Percentiles rank a stretch among this genome's conserved stretches.
Conservation (phyloP, 2,888 invertebrate species). For the Thereva unica region DNA sequence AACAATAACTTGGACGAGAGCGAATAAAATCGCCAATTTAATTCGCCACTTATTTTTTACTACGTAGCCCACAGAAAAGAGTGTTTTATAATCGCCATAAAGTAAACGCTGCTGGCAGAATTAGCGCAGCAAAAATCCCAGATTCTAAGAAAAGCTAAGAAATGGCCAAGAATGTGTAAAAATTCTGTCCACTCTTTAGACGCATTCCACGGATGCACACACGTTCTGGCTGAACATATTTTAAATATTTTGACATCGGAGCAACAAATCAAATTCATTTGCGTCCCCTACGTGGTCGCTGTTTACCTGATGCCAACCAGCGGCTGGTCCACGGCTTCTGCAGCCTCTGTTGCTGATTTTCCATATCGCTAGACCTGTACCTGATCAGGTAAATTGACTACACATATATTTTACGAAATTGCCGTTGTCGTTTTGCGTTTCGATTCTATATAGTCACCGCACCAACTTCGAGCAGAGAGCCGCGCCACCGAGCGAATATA, state of each 20-base stretch:
- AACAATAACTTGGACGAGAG: no score
- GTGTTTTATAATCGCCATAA: no score
- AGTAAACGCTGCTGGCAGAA: no score
- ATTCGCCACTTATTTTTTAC: no score
- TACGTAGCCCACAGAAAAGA: no score
- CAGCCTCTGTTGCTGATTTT: slow-evolving; percentile 28
- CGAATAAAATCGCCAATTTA: no score
- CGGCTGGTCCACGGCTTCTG: slow-evolving; percentile 29
- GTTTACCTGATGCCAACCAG: slow-evolving; percentile 10
- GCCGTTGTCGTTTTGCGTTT: slow-evolving; percentile 27
- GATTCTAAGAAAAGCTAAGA: no score
- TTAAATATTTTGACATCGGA: slow-evolving; percentile 43
- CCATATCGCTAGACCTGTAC: slow-evolving; percentile 32
- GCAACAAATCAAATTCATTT: slow-evolving; percentile 43
- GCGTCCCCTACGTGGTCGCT: slow-evolving; percentile 28
- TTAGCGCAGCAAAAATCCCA: no score
- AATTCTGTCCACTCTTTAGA: slow-evolving; percentile 41
- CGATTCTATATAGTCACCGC: slow-evolving; percentile 12
- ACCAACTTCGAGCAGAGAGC: slow-evolving; percentile 18
- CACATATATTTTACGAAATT: slow-evolving; percentile 35
- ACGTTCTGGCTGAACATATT: slow-evolving; percentile 41
- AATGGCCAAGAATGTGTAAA: slow-evolving; percentile 31
- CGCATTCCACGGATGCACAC: slow-evolving; percentile 42
- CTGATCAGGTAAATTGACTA: slow-evolving; percentile 36
- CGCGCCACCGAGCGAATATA: slow-evolving; percentile 27